These are phyloP conservation scores for Drosophila kuntzei DNA, from an alignment of 2,888 invertebrate genomes.

Conservation along the genomic window DNA sequence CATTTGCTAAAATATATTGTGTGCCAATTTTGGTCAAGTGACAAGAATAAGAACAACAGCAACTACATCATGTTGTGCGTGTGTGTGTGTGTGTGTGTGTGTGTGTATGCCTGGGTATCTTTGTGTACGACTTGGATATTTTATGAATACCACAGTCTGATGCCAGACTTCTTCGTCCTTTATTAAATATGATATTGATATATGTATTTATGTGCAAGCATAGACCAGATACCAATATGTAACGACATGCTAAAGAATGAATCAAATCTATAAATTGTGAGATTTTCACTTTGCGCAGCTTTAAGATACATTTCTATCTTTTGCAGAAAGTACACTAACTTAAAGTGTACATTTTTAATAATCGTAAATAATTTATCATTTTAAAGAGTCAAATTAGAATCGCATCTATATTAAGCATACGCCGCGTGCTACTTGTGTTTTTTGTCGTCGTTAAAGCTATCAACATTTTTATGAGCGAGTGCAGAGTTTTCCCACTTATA, in stretches of 20 bases:
- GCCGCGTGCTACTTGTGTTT: constrained; percentile 19
- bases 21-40: constrained; percentile 60
- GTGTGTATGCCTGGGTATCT: constrained; percentile 42
- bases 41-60: constrained; percentile 26
- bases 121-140: constrained; percentile 44
- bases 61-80: constrained; percentile 4
- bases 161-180: constrained; percentile 61
- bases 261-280: constrained; percentile 20
- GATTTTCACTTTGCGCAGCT: constrained; percentile 1
- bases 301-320: constrained; percentile 30
- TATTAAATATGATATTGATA: constrained; percentile 76
- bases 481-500: constrained; percentile 22
- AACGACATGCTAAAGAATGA: constrained; percentile 16
- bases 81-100: constrained; percentile 26
- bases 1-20: constrained; percentile 43
- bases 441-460: constrained; percentile 26
- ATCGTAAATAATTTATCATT: constrained; percentile 4
- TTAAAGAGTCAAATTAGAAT: constrained; percentile 4
- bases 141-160: constrained; percentile 70
- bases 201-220: constrained; percentile 47
- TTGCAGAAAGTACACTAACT: not conserved
- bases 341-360: not conserved
- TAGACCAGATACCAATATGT: constrained; percentile 2
- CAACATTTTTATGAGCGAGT: constrained; percentile 49
- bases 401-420: constrained; percentile 35